These are phyloP conservation scores for Upupa epops DNA, from an alignment of 2,113 vertebrate species.

Conservation along the genomic window DNA sequence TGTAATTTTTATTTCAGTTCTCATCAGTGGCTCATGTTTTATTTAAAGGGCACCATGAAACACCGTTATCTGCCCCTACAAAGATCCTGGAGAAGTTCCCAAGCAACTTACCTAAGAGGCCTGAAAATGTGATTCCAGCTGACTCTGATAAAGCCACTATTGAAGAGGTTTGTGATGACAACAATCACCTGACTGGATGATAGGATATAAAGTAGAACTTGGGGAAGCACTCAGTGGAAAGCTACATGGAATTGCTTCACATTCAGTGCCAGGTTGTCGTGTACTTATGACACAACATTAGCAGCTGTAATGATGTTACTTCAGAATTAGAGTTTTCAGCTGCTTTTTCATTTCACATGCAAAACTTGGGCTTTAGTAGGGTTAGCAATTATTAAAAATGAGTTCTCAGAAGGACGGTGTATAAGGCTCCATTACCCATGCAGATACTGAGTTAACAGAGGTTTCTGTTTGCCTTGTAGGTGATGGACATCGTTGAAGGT, in stretches of 20 bases:
- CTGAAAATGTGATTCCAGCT: conserved; percentile 89
- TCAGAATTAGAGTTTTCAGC: not conserved
- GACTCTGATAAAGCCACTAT: conserved; percentile 83
- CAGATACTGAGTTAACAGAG: not conserved
- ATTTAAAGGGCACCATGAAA: conserved; percentile 91
- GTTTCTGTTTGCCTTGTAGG: conserved; percentile 61
- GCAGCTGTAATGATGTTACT: not conserved
- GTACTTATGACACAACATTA: not conserved
- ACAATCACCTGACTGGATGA: not conserved
- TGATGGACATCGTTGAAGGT: conserved; percentile 85
- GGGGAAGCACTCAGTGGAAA: not conserved
- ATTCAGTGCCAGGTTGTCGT: not conserved
- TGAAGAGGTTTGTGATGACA: conserved; percentile 78
- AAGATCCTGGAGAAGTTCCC: conserved; percentile 94
- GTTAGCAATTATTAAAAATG: not conserved
- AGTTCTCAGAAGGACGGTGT: not conserved
- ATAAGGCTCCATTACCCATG: not conserved
- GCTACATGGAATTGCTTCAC: not conserved
- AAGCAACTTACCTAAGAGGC: conserved; percentile 85
- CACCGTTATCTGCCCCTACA: conserved; percentile 88
- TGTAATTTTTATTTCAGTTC: not conserved
- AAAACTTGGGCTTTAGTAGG: not conserved
- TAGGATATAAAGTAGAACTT: not conserved
- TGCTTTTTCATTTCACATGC: not conserved
- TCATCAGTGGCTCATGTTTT: not conserved